A percentile compares a stretch with the other conserved stretches of the same genome.
phyloP scores from a whole-genome alignment of 37 sponge, comb jelly and placozoan species.

The Hormiphora californensis region DNA sequence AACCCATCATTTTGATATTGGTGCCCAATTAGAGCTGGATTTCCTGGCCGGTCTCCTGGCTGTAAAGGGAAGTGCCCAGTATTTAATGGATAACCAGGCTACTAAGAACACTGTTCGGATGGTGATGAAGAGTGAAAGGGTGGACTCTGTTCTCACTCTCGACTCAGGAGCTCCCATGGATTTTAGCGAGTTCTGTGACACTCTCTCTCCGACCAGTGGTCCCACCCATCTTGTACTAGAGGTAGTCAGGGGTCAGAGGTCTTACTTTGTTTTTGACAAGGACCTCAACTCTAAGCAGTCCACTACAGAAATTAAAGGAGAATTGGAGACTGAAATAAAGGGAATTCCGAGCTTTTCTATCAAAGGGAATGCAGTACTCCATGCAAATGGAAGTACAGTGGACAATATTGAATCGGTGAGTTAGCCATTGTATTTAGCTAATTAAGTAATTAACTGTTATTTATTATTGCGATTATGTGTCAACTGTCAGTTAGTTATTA shows the following conservation, averaged over 20 bases:
- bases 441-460: no score
- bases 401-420: background rate
- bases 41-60: slow-evolving; percentile 11
- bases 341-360: background rate
- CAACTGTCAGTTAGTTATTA: no score
- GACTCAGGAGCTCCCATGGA: background rate
- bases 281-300: background rate
- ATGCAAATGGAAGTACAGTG: background rate
- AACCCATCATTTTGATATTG: background rate
- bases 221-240: background rate
- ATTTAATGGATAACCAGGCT: background rate
- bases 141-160: background rate
- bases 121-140: background rate
- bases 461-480: no score
- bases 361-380: background rate
- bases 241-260: background rate
- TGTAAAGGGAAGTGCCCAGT: slow-evolving; percentile 41
- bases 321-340: background rate
- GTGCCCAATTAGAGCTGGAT: background rate
- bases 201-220: slow-evolving; percentile 1
- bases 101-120: background rate
- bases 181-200: background rate
- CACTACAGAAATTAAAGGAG: background rate
- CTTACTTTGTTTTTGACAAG: slow-evolving; percentile 21
- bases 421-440: no score